Evolutionary conservation across 2,113 vertebrate species (phyloP), one percentile per base, ranked within the genome.

Genomic region (Etheostoma cragini): DNA sequence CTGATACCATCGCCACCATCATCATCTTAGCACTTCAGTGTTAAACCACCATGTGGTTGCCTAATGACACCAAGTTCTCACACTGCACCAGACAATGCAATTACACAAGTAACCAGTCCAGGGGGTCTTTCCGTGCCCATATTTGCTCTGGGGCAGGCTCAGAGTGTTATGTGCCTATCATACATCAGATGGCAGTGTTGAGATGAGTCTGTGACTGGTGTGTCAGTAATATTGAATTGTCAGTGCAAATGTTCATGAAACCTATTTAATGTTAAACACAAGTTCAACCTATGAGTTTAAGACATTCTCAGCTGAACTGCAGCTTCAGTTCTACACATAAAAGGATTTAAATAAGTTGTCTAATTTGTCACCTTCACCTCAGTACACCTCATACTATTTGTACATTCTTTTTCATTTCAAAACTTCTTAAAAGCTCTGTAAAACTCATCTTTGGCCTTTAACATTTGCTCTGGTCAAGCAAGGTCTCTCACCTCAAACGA

Each of bases 401-500:
- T 42, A 42, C 2, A 19, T 56, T 49, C 15, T 24, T 52, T 19
- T 67, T 70, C 5, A 53, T 2, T 45, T 66, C 19, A 63, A 60
- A 80, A 68, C 61, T 42, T n/a, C 22, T 49, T 49, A 24, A 75
- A 70, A n/a, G 26, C 1, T 22, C 16, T 16, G 2, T 45, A 38
- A 75, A 80, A 17, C 22, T 35, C 24, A 73, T 86, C 17, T 53
- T 49, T 62, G 26, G 72, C 19, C 12, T 88, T 82, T 66, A 83
- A 71, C 58, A 72, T 89, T 62, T 78, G 68, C 76, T 16, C 10
- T 82, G 91, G 88, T 88, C 85, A 93, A 78, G 77, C 53, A 64
- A 92, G 88, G 88, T 88, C 90, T 82, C 68, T 92, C 81, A 89
- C 87, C 91, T 91, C 76, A 50, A 42, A 85, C 33, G 71, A 92